phyloP scores from a whole-genome alignment of 2,888 invertebrate species.

The Dicycla oo region DNA sequence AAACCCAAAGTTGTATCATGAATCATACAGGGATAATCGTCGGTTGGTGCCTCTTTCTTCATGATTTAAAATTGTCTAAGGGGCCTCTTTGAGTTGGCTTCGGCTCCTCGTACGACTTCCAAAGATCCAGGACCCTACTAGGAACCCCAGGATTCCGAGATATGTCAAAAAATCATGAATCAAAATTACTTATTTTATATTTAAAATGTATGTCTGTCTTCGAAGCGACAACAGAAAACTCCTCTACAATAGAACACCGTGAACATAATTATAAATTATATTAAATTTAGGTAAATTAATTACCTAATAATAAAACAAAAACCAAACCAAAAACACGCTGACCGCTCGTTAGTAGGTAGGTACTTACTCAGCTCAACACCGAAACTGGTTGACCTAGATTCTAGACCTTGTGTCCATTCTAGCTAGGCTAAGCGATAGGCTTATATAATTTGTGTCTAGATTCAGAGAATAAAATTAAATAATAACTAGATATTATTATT shows the following conservation, averaged over 20 bases:
- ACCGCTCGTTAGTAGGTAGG: slow-evolving; percentile 1
- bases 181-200: too few species aligned
- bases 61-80: too few species aligned
- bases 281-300: background rate
- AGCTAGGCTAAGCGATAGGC: slow-evolving; percentile 44
- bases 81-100: too few species aligned
- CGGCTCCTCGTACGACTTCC: too few species aligned
- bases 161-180: too few species aligned
- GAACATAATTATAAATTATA: background rate
- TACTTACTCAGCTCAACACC: slow-evolving; percentile 42
- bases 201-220: too few species aligned
- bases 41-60: too few species aligned
- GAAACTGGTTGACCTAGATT: slow-evolving; percentile 69
- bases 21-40: too few species aligned
- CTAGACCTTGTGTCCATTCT: slow-evolving; percentile 69
- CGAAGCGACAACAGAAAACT: too few species aligned
- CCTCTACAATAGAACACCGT: background rate
- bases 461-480: slow-evolving; percentile 39
- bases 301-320: slow-evolving; percentile 13
- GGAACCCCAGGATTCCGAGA: too few species aligned
- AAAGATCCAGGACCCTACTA: too few species aligned
- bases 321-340: slow-evolving; percentile 15
- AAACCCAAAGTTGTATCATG: too few species aligned
- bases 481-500: background rate
- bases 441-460: slow-evolving; percentile 31